phyloP scores from a whole-genome alignment of 1,140 invertebrate species.

The Psix sp. region DNA sequence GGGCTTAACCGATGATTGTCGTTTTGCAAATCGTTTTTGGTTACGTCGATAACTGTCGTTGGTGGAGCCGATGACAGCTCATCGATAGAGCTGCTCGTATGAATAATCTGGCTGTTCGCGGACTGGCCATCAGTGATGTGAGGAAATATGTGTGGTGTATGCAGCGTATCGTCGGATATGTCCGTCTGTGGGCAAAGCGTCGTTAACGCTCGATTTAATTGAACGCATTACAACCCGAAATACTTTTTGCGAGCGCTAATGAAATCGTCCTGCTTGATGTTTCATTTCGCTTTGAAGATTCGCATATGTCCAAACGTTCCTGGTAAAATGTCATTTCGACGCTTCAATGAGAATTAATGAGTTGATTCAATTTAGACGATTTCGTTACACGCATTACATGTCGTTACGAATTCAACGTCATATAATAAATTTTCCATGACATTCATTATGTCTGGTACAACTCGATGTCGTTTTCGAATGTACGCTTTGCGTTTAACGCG shows the following conservation, averaged over 20 bases:
- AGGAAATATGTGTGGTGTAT: slow-evolving; percentile 78
- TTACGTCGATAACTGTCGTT: slow-evolving; percentile 37
- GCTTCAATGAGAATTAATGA: not conserved
- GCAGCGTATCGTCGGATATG: slow-evolving; percentile 74
- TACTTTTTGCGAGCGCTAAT: slow-evolving; percentile 33
- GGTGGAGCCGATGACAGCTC: slow-evolving; percentile 49
- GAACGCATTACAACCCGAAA: slow-evolving; percentile 35
- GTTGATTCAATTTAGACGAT: slow-evolving; percentile 12
- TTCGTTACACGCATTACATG: slow-evolving; percentile 7
- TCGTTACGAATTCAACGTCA: not conserved
- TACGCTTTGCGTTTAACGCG: too few relatives aligned
- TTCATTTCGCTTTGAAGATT: slow-evolving; percentile 30
- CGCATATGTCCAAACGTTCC: slow-evolving; percentile 1
- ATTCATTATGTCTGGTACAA: too few relatives aligned
- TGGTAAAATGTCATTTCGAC: too few relatives aligned
- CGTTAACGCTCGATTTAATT: slow-evolving; percentile 52
- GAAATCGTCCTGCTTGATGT: slow-evolving; percentile 41
- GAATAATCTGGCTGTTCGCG: slow-evolving; percentile 52
- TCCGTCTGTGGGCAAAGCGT: slow-evolving; percentile 61
- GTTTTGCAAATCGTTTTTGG: slow-evolving; percentile 46
- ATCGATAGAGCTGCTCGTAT: slow-evolving; percentile 45
- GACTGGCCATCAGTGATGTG: slow-evolving; percentile 67
- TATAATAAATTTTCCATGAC: too few relatives aligned
- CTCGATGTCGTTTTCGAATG: too few relatives aligned
- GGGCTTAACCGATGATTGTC: slow-evolving; percentile 29